These are phyloP conservation scores for Scaptomyza montana DNA, from an alignment of 1,140 invertebrate species.

Conservation along the genomic window DNA sequence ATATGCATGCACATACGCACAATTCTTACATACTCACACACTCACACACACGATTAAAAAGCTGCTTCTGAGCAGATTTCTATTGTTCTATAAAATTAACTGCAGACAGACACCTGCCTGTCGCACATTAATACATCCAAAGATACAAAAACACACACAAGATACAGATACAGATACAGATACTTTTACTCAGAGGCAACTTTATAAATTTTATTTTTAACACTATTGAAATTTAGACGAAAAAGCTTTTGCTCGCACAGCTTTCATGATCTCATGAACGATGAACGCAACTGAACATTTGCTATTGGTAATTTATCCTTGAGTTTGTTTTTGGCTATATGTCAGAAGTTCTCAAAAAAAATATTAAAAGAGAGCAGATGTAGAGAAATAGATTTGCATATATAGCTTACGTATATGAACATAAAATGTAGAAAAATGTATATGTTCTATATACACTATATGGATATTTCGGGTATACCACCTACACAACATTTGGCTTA, in stretches of 20 bases:
- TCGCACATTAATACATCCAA: slow-evolving; percentile 12
- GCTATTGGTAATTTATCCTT: slow-evolving; percentile 69
- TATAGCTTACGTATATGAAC: slow-evolving; percentile 1
- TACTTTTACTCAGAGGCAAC: slow-evolving; percentile 17
- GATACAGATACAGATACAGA: slow-evolving; percentile 3
- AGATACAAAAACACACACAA: slow-evolving; percentile 23
- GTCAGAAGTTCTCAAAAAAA: slow-evolving; percentile 57
- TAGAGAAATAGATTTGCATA: slow-evolving; percentile 25
- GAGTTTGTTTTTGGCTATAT: slow-evolving; percentile 62
- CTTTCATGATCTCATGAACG: slow-evolving; percentile 70
- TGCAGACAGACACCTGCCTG: slow-evolving; percentile 78
- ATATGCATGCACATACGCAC: slow-evolving; percentile 62
- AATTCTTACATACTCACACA: slow-evolving; percentile 57
- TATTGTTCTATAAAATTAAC: slow-evolving; percentile 74
- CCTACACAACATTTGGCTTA: slow-evolving; percentile 10
- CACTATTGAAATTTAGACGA: slow-evolving; percentile 66
- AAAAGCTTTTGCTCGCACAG: slow-evolving; percentile 66
- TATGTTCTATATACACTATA: slow-evolving; percentile 3
- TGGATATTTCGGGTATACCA: slow-evolving; percentile 8
- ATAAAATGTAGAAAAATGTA: slow-evolving; percentile 26
- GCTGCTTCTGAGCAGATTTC: slow-evolving; percentile 41
- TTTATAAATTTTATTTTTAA: slow-evolving; percentile 73
- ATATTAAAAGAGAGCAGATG: slow-evolving; percentile 48
- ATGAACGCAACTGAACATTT: slow-evolving; percentile 27
- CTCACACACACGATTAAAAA: slow-evolving; percentile 21